A percentile compares a stretch with the other conserved stretches of the same genome.
These are phyloP conservation scores for Ibycter americanus DNA, from an alignment of 2,797 vertebrate species.

Conservation along the genomic window DNA sequence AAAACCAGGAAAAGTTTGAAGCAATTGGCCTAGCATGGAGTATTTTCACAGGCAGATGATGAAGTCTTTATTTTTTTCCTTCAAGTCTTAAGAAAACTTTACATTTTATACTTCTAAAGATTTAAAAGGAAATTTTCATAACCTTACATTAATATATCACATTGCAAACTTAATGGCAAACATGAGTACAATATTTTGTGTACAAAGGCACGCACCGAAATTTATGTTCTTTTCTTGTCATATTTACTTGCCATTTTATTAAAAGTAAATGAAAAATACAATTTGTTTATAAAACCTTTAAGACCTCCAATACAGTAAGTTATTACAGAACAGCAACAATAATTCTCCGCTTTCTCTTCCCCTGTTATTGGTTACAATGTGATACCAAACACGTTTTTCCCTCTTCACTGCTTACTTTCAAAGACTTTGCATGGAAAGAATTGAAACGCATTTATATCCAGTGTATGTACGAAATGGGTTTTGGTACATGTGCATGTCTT, in stretches of 20 bases:
- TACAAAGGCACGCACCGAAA: neutral
- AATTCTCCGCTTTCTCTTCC: neutral
- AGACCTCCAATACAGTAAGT: neutral
- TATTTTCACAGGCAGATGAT: neutral
- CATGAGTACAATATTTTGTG: neutral
- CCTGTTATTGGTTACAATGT: neutral
- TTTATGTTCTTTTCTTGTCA: neutral
- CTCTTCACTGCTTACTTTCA: neutral
- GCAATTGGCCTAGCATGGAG: accelerated
- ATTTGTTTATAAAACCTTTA: constrained; percentile 16
- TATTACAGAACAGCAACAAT: constrained; percentile 10
- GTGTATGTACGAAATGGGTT: accelerated
- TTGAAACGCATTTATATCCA: neutral
- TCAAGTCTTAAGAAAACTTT: constrained; percentile 38
- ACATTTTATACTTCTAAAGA: constrained; percentile 35
- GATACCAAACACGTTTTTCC: neutral
- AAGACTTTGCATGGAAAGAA: neutral
- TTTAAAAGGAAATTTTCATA: neutral
- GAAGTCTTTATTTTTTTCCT: constrained; percentile 68
- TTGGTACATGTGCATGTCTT: neutral
- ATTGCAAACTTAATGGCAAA: neutral
- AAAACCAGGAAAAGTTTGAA: neutral
- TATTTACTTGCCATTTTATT: constrained; percentile 12
- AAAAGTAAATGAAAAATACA: constrained; percentile 15
- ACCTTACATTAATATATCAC: constrained; percentile 32